Base-by-base conservation (phyloP, 1,140 invertebrate genomes). In the Trichonephila clavipes region DNA sequence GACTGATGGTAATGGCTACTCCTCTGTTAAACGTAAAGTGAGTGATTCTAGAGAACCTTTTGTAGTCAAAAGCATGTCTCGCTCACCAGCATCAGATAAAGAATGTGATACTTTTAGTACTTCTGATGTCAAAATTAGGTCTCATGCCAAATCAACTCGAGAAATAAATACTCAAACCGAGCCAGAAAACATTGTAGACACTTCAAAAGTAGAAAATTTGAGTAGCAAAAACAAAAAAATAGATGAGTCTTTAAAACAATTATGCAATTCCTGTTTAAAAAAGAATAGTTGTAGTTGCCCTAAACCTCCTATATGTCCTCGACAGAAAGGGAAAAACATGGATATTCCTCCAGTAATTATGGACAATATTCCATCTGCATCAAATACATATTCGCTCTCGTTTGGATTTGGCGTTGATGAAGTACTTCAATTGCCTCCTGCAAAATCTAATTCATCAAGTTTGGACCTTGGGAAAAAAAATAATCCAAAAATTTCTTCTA, bases 151-250 rank as follows among this genome's bases (percentile, higher is more conserved):
- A 51, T 94, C 93, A 24, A 94, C 93, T 14, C 59, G 93, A 18
- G 93, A 94, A 59, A 94, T 90, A 24, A 90, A 94, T 62, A 94
- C 93, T 66, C 93, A 94, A 72, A 94, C 93, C 51, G 93, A 94
- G 64, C 93, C 93, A 66, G 66, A 85, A 40, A 28, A 28, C 81
- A 5, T 58, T 24, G 14, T 34, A 12, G 61, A 21, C 16, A 40
- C 28, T 86, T 21, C 34, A 58, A 85, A 85, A 58, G 16, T 83
- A 40, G 83, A 61, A 85, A 58, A 28, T 81, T 16, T 88, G 7
- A 82, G n/a, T 89, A 51, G 10, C 4, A 40, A 24, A n/a, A 69
- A 10, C 24, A 90, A 81, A 82, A 81, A 82, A 61, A 12, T 16
- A 59, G 72, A 90, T 14, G 40, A 87, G 24, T 34, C 62, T 82